Conservation (phyloP, 2,797 vertebrate species). For the Knipowitschia caucasica region DNA sequence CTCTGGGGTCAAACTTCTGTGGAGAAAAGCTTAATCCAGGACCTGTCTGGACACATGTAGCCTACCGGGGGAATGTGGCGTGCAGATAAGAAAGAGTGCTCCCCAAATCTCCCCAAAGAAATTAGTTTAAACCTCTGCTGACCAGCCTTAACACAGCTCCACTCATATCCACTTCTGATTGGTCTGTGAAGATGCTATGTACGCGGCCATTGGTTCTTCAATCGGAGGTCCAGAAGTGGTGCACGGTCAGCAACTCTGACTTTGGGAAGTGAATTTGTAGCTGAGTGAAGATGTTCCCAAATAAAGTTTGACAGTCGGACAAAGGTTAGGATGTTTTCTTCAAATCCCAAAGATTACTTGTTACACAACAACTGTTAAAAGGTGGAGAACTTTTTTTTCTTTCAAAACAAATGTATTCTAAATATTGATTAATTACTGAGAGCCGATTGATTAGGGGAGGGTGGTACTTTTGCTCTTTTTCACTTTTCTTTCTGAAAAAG, state of each 20-base stretch:
- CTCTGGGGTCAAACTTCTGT: constrained; percentile 28
- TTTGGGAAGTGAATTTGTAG: constrained; percentile 23
- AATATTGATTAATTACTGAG: too few relatives aligned
- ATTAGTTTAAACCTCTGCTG: constrained; percentile 46
- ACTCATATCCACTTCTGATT: constrained; percentile 57
- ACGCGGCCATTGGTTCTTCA: constrained; percentile 46
- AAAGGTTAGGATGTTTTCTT: too few relatives aligned
- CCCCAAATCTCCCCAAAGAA: constrained; percentile 29
- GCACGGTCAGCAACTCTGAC: constrained; percentile 48
- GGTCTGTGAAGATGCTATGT: constrained; percentile 45
- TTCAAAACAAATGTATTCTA: too few relatives aligned
- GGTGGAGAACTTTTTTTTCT: too few relatives aligned
- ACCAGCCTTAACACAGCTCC: constrained; percentile 53
- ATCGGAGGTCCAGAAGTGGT: constrained; percentile 33
- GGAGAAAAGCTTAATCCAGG: constrained; percentile 60
- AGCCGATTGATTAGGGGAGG: too few relatives aligned
- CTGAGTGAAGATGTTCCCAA: constrained; percentile 15
- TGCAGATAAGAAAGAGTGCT: constrained; percentile 53
- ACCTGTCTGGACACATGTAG: constrained; percentile 48
- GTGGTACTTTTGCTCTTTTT: too few relatives aligned
- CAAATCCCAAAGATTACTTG: too few relatives aligned
- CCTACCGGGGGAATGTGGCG: constrained; percentile 56
- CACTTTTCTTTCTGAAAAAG: too few relatives aligned
- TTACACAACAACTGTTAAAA: too few relatives aligned
- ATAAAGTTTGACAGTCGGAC: neutral